Evolutionary conservation across 2,888 invertebrate species (phyloP).

Genomic region (Lypha dubia): DNA sequence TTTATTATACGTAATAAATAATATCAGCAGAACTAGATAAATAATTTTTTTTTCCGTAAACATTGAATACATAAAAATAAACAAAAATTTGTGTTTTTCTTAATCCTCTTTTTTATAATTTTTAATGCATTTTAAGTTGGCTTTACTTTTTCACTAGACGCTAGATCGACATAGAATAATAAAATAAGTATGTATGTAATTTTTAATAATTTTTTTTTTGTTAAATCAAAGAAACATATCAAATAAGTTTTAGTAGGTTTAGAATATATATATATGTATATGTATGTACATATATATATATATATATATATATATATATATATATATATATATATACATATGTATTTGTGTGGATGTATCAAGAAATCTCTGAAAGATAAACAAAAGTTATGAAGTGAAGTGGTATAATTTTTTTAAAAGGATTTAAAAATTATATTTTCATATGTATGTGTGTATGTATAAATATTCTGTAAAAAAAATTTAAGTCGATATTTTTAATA

Average conservation of each 20-base stretch:
- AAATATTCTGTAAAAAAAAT: neutral
- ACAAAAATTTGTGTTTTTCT: slow-evolving; percentile 41
- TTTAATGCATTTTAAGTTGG: slow-evolving; percentile 13
- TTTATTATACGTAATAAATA: no score
- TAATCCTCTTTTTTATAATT: slow-evolving; percentile 57
- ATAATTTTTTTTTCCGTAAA: no score
- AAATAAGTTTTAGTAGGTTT: slow-evolving; percentile 10
- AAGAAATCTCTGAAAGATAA: no score
- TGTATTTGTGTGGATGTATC: neutral
- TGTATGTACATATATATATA: neutral
- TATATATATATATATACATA: neutral
- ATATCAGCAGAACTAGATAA: no score
- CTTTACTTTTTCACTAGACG: slow-evolving; percentile 8
- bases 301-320: neutral
- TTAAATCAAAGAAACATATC: slow-evolving; percentile 5
- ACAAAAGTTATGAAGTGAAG: no score
- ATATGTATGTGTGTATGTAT: neutral
- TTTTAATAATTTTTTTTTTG: slow-evolving; percentile 19
- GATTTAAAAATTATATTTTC: no score
- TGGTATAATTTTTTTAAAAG: no score
- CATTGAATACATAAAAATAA: slow-evolving; percentile 12
- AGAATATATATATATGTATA: neutral
- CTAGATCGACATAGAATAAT: slow-evolving; percentile 25
- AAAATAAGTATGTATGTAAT: slow-evolving; percentile 19
- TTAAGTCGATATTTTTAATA: neutral